Conservation (phyloP, 2,797 vertebrate species). For the Gastrophryne carolinensis region DNA sequence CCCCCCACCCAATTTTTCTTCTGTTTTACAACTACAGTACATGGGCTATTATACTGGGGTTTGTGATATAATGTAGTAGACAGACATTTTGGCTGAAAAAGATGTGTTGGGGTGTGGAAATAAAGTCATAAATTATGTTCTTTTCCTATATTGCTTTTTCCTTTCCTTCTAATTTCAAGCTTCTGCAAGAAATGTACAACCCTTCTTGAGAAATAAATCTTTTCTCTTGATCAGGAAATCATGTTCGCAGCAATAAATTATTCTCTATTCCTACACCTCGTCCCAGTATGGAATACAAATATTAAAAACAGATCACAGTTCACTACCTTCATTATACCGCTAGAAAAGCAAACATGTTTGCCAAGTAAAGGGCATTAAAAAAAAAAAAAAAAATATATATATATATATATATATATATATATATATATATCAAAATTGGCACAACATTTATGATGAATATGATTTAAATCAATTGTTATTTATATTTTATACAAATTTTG, state of each 20-base stretch:
- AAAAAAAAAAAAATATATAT: background rate
- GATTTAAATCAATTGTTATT: no score
- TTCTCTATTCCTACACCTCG: background rate
- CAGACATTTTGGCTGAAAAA: conserved; percentile 16
- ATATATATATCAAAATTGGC: no score
- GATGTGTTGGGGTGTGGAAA: conserved; percentile 11
- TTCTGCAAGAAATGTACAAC: conserved; percentile 17
- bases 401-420: background rate
- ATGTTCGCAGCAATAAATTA: conserved; percentile 37
- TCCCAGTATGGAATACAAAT: background rate
- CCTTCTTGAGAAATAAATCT: conserved; percentile 31
- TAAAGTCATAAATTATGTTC: conserved; percentile 39
- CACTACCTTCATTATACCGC: no score
- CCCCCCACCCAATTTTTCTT: no score
- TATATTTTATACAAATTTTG: no score
- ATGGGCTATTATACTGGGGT: no score
- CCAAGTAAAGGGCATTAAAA: background rate
- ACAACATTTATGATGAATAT: no score
- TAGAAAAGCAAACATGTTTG: background rate
- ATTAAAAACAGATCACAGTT: background rate
- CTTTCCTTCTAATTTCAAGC: conserved; percentile 20
- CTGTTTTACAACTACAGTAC: no score
- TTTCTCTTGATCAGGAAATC: conserved; percentile 22
- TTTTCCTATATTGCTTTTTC: conserved; percentile 41
- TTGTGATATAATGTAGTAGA: conserved; percentile 23